These are phyloP conservation scores for Crocidura indochinensis DNA, from an alignment of 2,797 vertebrate species.

Conservation along the genomic window DNA sequence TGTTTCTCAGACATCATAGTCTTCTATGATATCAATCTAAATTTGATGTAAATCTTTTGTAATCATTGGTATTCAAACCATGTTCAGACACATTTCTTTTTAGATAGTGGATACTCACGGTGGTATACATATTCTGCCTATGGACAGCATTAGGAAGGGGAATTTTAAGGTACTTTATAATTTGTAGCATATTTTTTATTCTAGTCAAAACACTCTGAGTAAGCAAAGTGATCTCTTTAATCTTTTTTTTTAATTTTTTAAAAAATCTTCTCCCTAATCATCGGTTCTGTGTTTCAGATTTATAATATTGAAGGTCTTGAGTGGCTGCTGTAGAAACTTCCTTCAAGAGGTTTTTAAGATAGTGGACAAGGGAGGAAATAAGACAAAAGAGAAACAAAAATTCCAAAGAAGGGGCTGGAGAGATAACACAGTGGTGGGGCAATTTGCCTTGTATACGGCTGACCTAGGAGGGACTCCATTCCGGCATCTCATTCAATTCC, in stretches of 20 bases:
- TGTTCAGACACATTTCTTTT: not conserved
- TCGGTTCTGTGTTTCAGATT: slow-evolving; percentile 26
- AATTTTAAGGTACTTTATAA: not conserved
- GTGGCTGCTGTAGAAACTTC: slow-evolving; percentile 3
- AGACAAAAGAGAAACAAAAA: slow-evolving; percentile 27
- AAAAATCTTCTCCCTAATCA: slow-evolving; percentile 23
- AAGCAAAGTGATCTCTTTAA: not conserved
- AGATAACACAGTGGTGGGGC: no score
- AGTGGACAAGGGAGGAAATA: slow-evolving; percentile 27
- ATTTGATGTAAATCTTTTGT: slow-evolving; percentile 5
- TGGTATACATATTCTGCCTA: not conserved
- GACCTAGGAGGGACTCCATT: no score
- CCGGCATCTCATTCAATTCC: no score
- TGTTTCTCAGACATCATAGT: not conserved
- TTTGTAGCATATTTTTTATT: not conserved
- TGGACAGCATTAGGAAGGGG: not conserved
- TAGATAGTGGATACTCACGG: not conserved
- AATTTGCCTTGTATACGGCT: no score
- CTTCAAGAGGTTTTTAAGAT: slow-evolving; percentile 10
- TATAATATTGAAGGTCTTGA: slow-evolving; percentile 27
- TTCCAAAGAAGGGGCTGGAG: not conserved
- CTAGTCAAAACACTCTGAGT: not conserved
- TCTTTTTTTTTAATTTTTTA: slow-evolving; percentile 11
- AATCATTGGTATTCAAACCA: not conserved
- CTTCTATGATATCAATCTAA: no score